Conservation (phyloP, 2,888 invertebrate species). For the Onthophagus sagittarius region DNA sequence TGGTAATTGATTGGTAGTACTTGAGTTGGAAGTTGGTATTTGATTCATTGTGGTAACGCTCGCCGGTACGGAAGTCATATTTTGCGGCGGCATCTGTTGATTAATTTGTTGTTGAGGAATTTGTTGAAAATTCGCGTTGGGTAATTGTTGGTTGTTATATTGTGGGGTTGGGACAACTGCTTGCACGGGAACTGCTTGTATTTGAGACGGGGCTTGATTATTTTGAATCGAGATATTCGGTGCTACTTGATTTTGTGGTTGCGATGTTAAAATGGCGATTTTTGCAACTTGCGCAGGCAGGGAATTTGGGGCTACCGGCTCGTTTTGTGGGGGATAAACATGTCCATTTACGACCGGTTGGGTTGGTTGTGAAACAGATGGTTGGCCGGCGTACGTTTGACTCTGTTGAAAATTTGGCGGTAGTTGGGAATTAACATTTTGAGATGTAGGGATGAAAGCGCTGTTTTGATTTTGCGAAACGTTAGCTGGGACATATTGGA, state of each 20-base stretch:
- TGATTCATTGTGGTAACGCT: neutral
- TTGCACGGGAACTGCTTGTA: conserved; percentile 26
- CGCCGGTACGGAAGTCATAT: neutral
- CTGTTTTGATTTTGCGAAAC: conserved; percentile 44
- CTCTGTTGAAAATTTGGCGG: conserved; percentile 42
- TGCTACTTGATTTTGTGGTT: conserved; percentile 33
- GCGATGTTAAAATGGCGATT: conserved; percentile 39
- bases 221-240: conserved; percentile 26
- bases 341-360: conserved; percentile 45
- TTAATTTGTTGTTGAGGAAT: conserved; percentile 2
- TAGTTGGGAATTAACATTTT: conserved; percentile 34
- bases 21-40: neutral
- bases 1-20: neutral
- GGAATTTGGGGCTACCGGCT: conserved; percentile 33
- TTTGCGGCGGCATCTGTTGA: conserved; percentile 18
- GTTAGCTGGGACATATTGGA: conserved; percentile 46
- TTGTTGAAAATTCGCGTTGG: conserved; percentile 20
- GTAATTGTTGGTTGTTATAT: conserved; percentile 19
- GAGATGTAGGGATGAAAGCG: conserved; percentile 47
- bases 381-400: conserved; percentile 44
- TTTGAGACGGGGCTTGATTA: conserved; percentile 16
- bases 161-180: conserved; percentile 18
- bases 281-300: conserved; percentile 43
- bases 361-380: conserved; percentile 36
- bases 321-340: conserved; percentile 36